Evolutionary conservation across 2,113 vertebrate species (phyloP).

Genomic region (Montifringilla adamsi): DNA sequence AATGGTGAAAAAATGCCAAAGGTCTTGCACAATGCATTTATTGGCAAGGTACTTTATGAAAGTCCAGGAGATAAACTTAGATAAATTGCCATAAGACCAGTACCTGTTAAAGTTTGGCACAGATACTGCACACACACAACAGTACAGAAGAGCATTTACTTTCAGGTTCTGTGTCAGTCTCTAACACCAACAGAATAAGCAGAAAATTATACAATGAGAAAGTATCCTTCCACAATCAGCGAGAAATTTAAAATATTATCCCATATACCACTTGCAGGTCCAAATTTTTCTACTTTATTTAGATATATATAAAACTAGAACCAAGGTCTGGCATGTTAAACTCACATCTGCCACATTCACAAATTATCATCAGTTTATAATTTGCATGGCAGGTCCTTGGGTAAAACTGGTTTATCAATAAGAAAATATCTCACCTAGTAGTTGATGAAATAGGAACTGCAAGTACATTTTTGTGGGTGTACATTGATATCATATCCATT

Average conservation of each 20-base stretch:
- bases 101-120: constrained; percentile 15
- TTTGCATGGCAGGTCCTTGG: not conserved
- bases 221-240: not conserved
- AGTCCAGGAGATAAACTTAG: not conserved
- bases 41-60: not conserved
- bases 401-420: not conserved
- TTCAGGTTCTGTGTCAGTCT: not conserved
- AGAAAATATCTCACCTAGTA: not conserved
- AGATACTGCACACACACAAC: not conserved
- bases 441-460: not conserved
- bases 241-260: not conserved
- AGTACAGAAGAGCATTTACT: not conserved
- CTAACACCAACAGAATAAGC: constrained; percentile 27
- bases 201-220: constrained; percentile 25
- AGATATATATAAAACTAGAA: not conserved
- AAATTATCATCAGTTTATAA: not conserved
- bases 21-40: not conserved
- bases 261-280: not conserved
- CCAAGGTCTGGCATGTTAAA: not conserved
- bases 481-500: not conserved
- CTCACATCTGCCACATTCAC: not conserved
- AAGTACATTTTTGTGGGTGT: not conserved
- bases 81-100: not conserved
- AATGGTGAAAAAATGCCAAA: not conserved
- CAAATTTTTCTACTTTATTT: not conserved